Conservation (phyloP, 2,888 invertebrate genomes). For the Eumacrocentrus americanus region DNA sequence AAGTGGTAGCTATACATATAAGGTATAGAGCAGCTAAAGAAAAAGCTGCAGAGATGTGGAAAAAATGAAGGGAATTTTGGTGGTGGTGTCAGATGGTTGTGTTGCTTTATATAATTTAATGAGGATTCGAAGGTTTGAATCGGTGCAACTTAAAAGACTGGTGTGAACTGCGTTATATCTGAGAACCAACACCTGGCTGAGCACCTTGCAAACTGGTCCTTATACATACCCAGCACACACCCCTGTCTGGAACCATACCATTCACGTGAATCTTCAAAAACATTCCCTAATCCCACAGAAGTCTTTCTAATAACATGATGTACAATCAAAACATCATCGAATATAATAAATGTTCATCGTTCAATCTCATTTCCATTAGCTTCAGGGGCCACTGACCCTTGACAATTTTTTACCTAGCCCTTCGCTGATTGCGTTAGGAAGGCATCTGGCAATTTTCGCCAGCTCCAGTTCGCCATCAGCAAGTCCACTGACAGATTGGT, state of each 20-base stretch:
- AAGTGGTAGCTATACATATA: no score
- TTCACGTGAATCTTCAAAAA: neutral
- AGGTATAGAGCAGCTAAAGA: no score
- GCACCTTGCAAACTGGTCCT: slow-evolving; percentile 33
- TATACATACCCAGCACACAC: slow-evolving; percentile 2
- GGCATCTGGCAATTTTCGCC: slow-evolving; percentile 24
- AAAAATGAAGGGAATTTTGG: no score
- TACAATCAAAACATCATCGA: neutral
- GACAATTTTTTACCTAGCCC: neutral
- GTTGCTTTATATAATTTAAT: no score
- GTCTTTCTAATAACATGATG: neutral
- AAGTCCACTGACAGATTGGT: slow-evolving; percentile 48
- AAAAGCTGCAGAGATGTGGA: no score
- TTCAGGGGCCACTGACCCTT: neutral
- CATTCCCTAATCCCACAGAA: neutral
- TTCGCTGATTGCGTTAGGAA: slow-evolving; percentile 2
- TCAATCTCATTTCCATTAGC: neutral
- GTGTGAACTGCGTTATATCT: neutral
- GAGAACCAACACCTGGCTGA: slow-evolving; percentile 9
- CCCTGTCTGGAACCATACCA: neutral
- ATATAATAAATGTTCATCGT: neutral
- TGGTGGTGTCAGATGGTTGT: no score
- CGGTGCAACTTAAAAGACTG: no score
- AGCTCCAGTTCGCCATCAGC: slow-evolving; percentile 31
- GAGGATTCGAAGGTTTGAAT: no score